Base-by-base conservation (phyloP, 2,797 vertebrate species). In the Sebastes hopkinsi region DNA sequence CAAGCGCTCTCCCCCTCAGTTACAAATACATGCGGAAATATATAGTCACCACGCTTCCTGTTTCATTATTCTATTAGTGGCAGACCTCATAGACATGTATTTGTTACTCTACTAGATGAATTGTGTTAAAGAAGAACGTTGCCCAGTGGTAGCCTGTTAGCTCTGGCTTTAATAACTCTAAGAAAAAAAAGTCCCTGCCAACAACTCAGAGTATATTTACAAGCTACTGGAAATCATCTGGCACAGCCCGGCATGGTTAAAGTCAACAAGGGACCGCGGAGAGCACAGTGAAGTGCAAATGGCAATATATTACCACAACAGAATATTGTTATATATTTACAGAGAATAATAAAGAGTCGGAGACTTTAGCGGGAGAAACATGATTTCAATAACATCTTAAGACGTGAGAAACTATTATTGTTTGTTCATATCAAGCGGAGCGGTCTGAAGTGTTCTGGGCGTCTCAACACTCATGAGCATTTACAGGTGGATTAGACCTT, bases 201-300 rank as follows among this genome's bases (percentile, higher is more conserved):
- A 56, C 77, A 83, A 64, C 58, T 30, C 67, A 36, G 27, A 71
- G 70, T 72, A 27, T 82, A 85, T 89, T 88, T 83, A 85, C 81
- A 89, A 82, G 75, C 68, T 30, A 60, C 38, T 83, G 75, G 56
- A 87, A 85, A 77, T 85, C 34, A 46, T 58, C 67, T 79, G 67
- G 61, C 71, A 67, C 65, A 75, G 42, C 12, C 30, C 30, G 65
- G 61, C 62, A 75, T 71, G 34, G 67, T 60, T 30, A 62, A 76
- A 85, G 74, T 83, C 77, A 87, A 76, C 82, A 81, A 22, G 38
- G 25, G 62, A 70, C 72, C 60, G 46, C 29, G 30, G 66, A 72
- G 55, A 62, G 32, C 22, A 25, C 25, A n/a, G 54, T 23, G n/a
- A 70, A 72, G 65, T 59, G 38, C 67, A 82, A 77, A 81, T 80